Evolutionary conservation across 2,888 invertebrate species (phyloP).

Genomic region (Esperia sulphurella): DNA sequence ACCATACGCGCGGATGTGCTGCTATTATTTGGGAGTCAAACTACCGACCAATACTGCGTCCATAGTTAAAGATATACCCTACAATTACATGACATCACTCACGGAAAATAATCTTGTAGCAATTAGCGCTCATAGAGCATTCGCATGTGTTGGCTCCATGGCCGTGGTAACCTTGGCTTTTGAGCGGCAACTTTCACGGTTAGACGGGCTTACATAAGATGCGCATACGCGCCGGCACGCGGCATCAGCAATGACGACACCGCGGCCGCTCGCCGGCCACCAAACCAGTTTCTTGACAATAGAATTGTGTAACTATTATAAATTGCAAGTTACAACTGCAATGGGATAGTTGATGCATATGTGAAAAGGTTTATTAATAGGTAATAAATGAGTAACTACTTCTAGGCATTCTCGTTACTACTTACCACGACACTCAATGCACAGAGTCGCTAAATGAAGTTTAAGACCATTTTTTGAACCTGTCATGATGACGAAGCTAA

Average conservation of each 20-base stretch:
- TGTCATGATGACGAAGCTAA: too few relatives aligned
- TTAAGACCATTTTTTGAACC: too few relatives aligned
- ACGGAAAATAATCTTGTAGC: constrained; percentile 54
- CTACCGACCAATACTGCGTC: constrained; percentile 18
- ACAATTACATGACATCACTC: constrained; percentile 62
- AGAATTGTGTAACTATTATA: constrained; percentile 24
- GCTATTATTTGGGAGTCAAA: constrained; percentile 29
- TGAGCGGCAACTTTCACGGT: constrained; percentile 79
- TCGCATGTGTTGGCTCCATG: constrained; percentile 65
- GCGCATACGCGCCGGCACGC: constrained; percentile 35
- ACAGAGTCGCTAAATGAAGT: too few relatives aligned
- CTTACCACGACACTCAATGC: too few relatives aligned
- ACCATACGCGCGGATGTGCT: constrained; percentile 20
- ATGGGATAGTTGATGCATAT: constrained; percentile 4
- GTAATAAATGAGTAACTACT: too few relatives aligned
- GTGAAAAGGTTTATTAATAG: too few relatives aligned
- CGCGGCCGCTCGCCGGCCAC: constrained; percentile 48
- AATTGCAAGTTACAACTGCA: constrained; percentile 12
- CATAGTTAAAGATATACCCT: constrained; percentile 37
- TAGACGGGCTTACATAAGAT: constrained; percentile 76
- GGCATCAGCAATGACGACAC: constrained; percentile 67
- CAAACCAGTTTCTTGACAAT: constrained; percentile 52
- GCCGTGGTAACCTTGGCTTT: constrained; percentile 77
- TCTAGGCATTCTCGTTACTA: too few relatives aligned
- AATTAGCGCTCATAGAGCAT: constrained; percentile 55